Evolutionary conservation across 2,797 vertebrate species (phyloP), one percentile per base, ranked within the genome.

Genomic region (Squalus acanthias): DNA sequence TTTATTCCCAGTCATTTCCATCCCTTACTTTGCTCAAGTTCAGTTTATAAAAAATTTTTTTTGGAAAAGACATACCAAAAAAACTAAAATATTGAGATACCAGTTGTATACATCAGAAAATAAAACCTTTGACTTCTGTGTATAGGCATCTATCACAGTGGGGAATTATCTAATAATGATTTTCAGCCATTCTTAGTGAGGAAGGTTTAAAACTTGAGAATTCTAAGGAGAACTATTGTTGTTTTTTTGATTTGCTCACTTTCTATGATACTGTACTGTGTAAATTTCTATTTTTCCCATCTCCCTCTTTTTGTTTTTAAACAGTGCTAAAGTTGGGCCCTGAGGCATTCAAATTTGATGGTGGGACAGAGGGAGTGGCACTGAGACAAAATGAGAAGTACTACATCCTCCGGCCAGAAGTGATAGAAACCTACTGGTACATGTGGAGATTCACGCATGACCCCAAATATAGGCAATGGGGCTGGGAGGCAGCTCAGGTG

Each of bases 371-470:
- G 97, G 99, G 99, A 0, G 99, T 99, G 97, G 99, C 99, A 0
- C 98, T 99, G 29, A 98, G 99, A 53, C 99, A 99, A 97, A 99
- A 99, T 50, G 99, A 99, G 97, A 99, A 99, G 97, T 99, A 99
- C 97, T 99, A 99, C 97, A 99, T 99, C 97, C 98, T 99, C 79
- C 98, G 99, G 96, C 99, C 99, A 3, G 99, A 99, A 97, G 99
- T 99, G 96, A 99, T 99, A 72, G 99, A 99, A 98, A 99, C 99
- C 29, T 99, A 99, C 97, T 99, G 99, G 99, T 99, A 99, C 97
- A 99, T 99, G 98, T 99, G 99, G 99, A 98, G 99, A 97, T 99
- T 99, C 98, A 99, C 99, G 95, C 99, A 99, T 0, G 99, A 99
- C 96, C 99, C 99, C 96, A 99, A 99, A 96, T 99, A 99, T 97